Base-by-base conservation (phyloP, 2,888 invertebrate genomes). In the Reticulitermes lucifugus region DNA sequence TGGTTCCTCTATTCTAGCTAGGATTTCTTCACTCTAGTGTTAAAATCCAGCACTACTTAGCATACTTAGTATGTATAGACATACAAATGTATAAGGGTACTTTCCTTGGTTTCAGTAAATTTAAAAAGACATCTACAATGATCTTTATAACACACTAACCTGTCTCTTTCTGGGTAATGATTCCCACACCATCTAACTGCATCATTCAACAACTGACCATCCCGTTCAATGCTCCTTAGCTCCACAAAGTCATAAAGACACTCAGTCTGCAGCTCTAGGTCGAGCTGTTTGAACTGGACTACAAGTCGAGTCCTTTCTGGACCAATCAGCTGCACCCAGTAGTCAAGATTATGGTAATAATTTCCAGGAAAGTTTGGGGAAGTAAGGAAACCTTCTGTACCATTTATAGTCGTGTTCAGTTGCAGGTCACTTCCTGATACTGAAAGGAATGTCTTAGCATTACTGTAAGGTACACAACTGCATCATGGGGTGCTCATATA, bases 241-340 rank as follows among this genome's bases (percentile, higher is more conserved):
- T 95, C 94, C 71, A 96, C 92, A 89, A 93, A 96, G 90, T 96
- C 96, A 89, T 96, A 96, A 3, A 96, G 92, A 89, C 96, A 96
- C 89, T 96, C 94, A 86, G 93, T 92, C 91, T 96, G 96, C 84
- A 93, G 92, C 90, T 96, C 96, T 86, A 96, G 90, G 89, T 96
- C 96, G 81, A 96, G 92, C 88, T 92, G 92, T 79, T 93, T 92
- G 89, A 96, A 95, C 88, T 94, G 93, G 84, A 96, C 92, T 7
- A 96, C 93, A 7, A 96, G 92, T 83, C 96, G 92, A 0, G 94
- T 94, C 87, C 93, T 92, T 21, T 93, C 92, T 0, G 95, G 94
- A 7, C 95, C 95, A n/a, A 91, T 89, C 73, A 96, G 92, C 87
- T 92, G 93, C 73, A 95, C 93, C 91, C 94, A 94, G 90, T 95